Evolutionary conservation across 53 echinoderm and acorn worm genomes (phyloP).

Genomic region (Pentamera pediparva): DNA sequence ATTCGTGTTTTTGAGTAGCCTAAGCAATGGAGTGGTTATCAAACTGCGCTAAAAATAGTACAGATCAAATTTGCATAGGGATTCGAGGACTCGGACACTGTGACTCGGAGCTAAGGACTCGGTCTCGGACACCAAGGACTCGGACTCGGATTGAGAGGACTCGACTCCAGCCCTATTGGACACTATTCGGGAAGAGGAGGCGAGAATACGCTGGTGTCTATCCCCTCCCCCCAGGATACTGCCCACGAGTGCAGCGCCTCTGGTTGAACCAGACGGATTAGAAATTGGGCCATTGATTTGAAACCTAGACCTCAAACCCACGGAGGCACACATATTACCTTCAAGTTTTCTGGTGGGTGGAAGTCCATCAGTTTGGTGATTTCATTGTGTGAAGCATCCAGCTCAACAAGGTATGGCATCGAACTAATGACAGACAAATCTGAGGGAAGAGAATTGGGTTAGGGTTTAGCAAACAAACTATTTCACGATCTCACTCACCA

Average conservation of each 20-base stretch:
- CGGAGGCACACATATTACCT: conserved; percentile 48
- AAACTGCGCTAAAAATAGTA: no score
- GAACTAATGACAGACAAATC: conserved; percentile 76
- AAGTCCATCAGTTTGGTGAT: conserved; percentile 69
- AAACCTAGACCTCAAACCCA: not conserved
- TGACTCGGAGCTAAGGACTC: no score
- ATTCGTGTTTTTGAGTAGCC: no score
- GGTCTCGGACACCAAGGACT: no score
- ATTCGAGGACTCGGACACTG: no score
- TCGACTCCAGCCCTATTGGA: no score
- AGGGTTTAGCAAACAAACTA: not conserved
- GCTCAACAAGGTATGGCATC: conserved; percentile 90
- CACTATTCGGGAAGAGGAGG: no score
- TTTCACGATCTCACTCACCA: no score
- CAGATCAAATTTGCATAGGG: no score
- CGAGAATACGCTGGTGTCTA: no score
- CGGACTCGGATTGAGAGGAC: no score
- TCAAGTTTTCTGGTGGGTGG: conserved; percentile 74
- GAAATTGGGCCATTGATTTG: not conserved
- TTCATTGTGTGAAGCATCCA: conserved; percentile 97
- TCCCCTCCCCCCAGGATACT: not conserved
- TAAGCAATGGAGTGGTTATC: no score
- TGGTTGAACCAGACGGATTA: not conserved
- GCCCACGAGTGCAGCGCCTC: not conserved
- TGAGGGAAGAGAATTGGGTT: conserved; percentile 24